Percentiles rank a stretch among this genome's conserved stretches.
Conservation (phyloP, 2,888 invertebrate species). For the Leuctra nigra region DNA sequence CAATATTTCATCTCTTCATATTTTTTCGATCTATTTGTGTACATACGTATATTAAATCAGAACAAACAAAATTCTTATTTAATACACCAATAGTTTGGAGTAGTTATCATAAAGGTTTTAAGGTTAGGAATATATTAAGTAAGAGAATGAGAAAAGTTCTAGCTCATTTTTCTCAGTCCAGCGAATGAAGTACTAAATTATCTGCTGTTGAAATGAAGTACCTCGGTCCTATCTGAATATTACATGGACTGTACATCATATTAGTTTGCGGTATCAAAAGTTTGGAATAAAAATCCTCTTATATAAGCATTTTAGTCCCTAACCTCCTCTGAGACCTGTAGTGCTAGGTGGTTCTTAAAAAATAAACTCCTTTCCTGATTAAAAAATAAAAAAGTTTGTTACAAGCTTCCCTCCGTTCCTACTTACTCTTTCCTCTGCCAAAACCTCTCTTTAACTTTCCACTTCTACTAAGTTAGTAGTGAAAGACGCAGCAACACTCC, state of each 20-base stretch:
- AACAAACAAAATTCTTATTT: too few relatives aligned
- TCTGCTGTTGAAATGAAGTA: too few relatives aligned
- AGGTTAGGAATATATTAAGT: too few relatives aligned
- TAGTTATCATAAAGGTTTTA: too few relatives aligned
- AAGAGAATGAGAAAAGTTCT: too few relatives aligned
- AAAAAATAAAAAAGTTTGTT: slow-evolving; percentile 24
- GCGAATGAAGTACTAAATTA: too few relatives aligned
- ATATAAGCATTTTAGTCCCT: slow-evolving; percentile 10
- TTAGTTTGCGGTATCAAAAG: not conserved
- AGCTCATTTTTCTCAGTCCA: too few relatives aligned
- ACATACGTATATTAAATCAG: too few relatives aligned
- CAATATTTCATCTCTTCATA: too few relatives aligned
- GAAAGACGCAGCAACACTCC: slow-evolving; percentile 8
- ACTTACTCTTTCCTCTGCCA: not conserved
- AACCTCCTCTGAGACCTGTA: slow-evolving; percentile 7
- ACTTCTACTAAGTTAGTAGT: slow-evolving; percentile 10
- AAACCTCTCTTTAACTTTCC: slow-evolving; percentile 4
- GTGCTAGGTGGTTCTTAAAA: slow-evolving; percentile 12
- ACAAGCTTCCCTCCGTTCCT: slow-evolving; percentile 9
- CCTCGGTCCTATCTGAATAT: too few relatives aligned
- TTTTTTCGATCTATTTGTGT: too few relatives aligned
- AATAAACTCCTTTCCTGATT: slow-evolving; percentile 19
- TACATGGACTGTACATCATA: slow-evolving; percentile 1
- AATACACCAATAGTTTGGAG: too few relatives aligned
- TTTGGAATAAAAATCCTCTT: slow-evolving; percentile 17